Percentiles rank a stretch among this genome's conserved stretches.
Conservation (phyloP, 2,113 vertebrate species). For the Entomyzon cyanotis region DNA sequence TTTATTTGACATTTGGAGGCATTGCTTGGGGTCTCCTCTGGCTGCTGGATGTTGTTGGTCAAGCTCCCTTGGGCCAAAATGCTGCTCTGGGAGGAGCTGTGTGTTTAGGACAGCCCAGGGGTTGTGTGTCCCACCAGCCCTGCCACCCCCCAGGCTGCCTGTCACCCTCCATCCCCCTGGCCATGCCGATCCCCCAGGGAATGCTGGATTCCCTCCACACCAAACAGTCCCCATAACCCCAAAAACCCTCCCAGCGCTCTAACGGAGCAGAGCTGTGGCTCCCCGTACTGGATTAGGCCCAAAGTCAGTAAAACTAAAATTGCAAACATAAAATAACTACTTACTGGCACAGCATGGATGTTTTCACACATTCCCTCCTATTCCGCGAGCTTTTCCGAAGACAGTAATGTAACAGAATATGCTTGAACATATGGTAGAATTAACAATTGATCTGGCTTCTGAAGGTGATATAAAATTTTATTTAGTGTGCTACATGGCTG, state of each 20-base stretch:
- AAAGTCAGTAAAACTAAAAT: slow-evolving; percentile 66
- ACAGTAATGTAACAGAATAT: slow-evolving; percentile 34
- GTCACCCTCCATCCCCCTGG: background rate
- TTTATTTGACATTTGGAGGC: background rate
- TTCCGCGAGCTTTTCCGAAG: background rate
- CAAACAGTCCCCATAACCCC: background rate
- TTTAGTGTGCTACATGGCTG: background rate
- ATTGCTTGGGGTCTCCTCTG: background rate
- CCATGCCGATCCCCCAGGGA: rapidly evolving
- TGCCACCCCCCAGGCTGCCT: rapidly evolving
- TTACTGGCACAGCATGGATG: slow-evolving; percentile 58
- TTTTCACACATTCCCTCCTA: slow-evolving; percentile 55
- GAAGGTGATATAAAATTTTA: slow-evolving; percentile 8
- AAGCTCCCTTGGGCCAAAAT: rapidly evolving
- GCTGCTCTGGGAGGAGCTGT: background rate
- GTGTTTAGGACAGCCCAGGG: background rate
- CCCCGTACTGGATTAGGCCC: background rate
- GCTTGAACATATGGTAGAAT: slow-evolving; percentile 49
- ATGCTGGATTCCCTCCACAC: background rate
- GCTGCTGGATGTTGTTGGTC: background rate
- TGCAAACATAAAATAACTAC: slow-evolving; percentile 62
- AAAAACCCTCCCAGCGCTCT: background rate
- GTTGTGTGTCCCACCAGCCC: background rate
- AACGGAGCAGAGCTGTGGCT: background rate
- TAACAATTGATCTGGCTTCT: slow-evolving; percentile 9